A percentile compares a stretch with the other conserved stretches of the same genome.
These are phyloP conservation scores for Chymomyza amoena DNA, from an alignment of 2,888 invertebrate genomes.

Conservation along the genomic window DNA sequence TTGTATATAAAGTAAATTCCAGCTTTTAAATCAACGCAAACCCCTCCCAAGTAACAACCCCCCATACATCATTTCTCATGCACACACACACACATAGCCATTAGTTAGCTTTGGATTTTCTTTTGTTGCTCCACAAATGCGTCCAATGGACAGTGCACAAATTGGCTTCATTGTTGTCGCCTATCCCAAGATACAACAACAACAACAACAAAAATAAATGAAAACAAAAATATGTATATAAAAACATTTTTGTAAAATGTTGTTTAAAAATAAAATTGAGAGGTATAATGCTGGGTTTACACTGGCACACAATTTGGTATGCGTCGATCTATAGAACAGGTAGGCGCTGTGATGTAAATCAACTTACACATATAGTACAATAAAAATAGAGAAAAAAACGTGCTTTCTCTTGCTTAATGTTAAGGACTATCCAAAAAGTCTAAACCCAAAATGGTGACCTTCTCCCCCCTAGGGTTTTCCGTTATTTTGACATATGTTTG, in stretches of 20 bases:
- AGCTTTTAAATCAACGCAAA: background rate
- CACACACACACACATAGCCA: background rate
- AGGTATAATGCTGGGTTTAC: no score
- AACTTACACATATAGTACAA: no score
- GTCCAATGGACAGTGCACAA: constrained; percentile 18
- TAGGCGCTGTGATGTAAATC: no score
- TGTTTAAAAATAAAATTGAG: constrained; percentile 37
- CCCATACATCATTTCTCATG: background rate
- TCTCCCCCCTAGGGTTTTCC: no score
- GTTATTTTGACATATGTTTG: no score
- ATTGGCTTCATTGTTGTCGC: constrained; percentile 44
- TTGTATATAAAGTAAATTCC: background rate
- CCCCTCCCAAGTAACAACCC: background rate
- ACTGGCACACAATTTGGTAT: no score
- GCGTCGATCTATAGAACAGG: no score
- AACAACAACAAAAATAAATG: background rate
- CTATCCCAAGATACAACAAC: constrained; percentile 20
- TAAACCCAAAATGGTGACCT: no score
- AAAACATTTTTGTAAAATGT: constrained; percentile 25
- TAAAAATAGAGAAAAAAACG: no score
- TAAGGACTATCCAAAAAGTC: no score
- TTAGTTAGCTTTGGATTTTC: background rate
- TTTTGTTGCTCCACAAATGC: background rate
- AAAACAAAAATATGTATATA: constrained; percentile 2
- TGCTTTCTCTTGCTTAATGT: no score